Conservation (phyloP, 1,140 invertebrate species). For the Rhopalosiphum maidis region DNA sequence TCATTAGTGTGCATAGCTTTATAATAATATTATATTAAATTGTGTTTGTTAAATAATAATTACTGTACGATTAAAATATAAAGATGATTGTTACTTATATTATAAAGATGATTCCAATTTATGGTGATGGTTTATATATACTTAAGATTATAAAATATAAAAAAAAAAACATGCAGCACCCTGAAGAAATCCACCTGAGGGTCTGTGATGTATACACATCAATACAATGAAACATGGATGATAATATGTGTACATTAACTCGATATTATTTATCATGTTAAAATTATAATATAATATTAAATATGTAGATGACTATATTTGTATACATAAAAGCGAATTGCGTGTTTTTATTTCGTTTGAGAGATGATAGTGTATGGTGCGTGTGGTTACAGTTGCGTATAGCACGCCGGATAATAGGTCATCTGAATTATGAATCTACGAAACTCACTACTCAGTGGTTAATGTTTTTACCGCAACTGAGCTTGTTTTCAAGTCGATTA, state of each 20-base stretch:
- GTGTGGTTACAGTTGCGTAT: background rate
- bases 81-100: background rate
- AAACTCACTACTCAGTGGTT: background rate
- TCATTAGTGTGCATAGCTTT: background rate
- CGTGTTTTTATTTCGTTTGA: slow-evolving; percentile 10
- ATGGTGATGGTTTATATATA: background rate
- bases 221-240: background rate
- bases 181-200: slow-evolving; percentile 10
- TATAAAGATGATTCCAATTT: background rate
- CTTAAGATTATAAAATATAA: background rate
- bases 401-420: background rate
- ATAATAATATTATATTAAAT: background rate
- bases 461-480: slow-evolving; percentile 8
- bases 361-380: background rate
- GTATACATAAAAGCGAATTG: slow-evolving; percentile 2
- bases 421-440: background rate
- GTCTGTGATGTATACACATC: background rate
- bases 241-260: background rate
- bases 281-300: background rate
- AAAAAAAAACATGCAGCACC: slow-evolving; percentile 38
- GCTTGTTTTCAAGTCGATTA: background rate
- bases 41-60: slow-evolving; percentile 18
- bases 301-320: background rate
- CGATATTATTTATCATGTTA: background rate
- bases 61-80: background rate